Percentiles rank a stretch among this genome's conserved stretches.
phyloP scores from a whole-genome alignment of 2,113 vertebrate species.

The Spheniscus mendiculus region DNA sequence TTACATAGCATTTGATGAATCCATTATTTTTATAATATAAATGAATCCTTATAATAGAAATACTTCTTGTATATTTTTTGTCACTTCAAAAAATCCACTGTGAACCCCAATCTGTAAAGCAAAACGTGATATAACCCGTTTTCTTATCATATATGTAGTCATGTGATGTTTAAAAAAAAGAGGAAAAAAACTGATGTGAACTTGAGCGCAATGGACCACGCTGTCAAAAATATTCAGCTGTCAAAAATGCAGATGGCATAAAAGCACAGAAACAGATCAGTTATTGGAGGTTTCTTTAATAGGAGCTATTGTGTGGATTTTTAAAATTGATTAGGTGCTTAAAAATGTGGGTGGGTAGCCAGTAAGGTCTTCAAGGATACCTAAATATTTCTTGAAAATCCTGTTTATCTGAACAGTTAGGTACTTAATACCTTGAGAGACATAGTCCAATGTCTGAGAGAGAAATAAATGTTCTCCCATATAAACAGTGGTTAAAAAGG shows the following conservation, averaged over 20 bases:
- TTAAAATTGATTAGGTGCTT: background rate
- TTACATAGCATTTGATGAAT: background rate
- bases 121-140: background rate
- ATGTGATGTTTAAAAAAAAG: background rate
- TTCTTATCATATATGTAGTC: conserved; percentile 14
- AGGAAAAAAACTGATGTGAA: conserved; percentile 1
- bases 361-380: background rate
- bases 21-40: background rate
- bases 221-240: conserved; percentile 63
- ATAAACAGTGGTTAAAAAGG: background rate
- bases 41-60: background rate
- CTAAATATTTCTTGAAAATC: background rate
- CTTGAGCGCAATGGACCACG: conserved; percentile 45
- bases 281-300: background rate
- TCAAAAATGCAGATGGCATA: conserved; percentile 69
- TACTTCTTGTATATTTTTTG: background rate
- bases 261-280: conserved; percentile 42
- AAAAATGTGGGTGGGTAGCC: background rate
- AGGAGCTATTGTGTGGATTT: background rate
- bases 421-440: background rate
- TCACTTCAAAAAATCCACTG: background rate
- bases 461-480: background rate
- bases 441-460: background rate
- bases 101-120: background rate
- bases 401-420: background rate